Conservation (phyloP, 2,797 vertebrate genomes). For the Tinamus major region DNA sequence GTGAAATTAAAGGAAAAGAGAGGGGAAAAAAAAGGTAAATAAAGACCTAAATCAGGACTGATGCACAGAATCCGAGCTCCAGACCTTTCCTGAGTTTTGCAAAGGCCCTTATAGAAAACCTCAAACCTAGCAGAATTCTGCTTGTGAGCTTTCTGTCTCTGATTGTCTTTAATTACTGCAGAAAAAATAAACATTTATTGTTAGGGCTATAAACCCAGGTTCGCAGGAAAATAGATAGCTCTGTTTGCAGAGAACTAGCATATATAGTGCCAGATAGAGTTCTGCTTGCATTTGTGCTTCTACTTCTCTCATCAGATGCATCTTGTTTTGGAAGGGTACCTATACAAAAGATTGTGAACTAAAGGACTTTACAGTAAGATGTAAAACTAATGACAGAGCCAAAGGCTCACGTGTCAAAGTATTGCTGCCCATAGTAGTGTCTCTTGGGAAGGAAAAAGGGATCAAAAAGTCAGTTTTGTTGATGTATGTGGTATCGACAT, state of each 20-base stretch:
- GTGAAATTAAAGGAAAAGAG: background rate
- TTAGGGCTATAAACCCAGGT: background rate
- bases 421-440: background rate
- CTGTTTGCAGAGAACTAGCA: background rate
- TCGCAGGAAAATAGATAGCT: background rate
- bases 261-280: no score
- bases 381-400: background rate
- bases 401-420: background rate
- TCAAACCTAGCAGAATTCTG: background rate
- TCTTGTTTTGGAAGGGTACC: background rate
- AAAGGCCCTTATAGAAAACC: background rate
- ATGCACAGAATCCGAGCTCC: background rate
- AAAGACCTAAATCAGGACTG: background rate
- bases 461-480: background rate
- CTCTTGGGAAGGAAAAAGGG: background rate
- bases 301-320: no score
- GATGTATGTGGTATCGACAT: background rate
- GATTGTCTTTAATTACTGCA: background rate
- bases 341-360: background rate
- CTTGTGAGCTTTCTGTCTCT: background rate
- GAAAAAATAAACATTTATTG: background rate
- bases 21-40: background rate
- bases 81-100: background rate
- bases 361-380: background rate
- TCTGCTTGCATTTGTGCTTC: background rate